Base-by-base conservation (phyloP, 1,140 invertebrate genomes). In the Calliopsis andreniformis region DNA sequence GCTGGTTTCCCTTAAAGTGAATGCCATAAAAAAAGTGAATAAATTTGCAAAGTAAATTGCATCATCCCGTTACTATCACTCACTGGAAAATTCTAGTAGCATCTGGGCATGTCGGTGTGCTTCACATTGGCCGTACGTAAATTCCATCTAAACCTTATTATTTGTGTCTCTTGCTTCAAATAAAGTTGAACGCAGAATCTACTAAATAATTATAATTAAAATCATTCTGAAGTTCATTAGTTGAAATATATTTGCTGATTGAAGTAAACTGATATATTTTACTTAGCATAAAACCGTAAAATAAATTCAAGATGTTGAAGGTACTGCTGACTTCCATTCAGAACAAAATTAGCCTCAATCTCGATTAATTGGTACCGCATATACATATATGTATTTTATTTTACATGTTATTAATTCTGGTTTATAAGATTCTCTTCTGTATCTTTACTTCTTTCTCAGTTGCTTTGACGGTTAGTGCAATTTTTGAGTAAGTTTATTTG, bases 1-100 rank as follows among this genome's bases (percentile, higher is more conserved):
- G 14, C 14, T 1, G 39, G n/a, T 6, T 61, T 42, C 25, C 35
- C 23, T 39, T 18, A 42, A 59, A 59, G 12, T 18, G 58, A 39
- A 61, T 61, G 25, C 28, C 39, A 30, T 10, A 18, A 45, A 18
- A 45, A 39, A 63, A 28, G 16, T 28, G 28, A 63, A 63, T 45
- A 45, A 63, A 63, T 63, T 49, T 39, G 10, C 42, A 4, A 45
- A 43, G 1, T 20, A 30, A 63, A 63, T 28, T 20, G 28, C 14
- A 49, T 28, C n/a, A 32, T 49, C 25, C 43, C 62, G 43, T 64
- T 66, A 66, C 35, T 25, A 35, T 35, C 7, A 35, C 28, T 18
- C 16, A 18, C 63, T 47, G 45, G 30, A 66, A 66, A 66, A 32
- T 66, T 49, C 20, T 12, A 32, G 30, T 51, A 25, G 16, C 14